These are phyloP conservation scores for Rhagium mordax DNA, from an alignment of 2,888 invertebrate species.

Conservation along the genomic window DNA sequence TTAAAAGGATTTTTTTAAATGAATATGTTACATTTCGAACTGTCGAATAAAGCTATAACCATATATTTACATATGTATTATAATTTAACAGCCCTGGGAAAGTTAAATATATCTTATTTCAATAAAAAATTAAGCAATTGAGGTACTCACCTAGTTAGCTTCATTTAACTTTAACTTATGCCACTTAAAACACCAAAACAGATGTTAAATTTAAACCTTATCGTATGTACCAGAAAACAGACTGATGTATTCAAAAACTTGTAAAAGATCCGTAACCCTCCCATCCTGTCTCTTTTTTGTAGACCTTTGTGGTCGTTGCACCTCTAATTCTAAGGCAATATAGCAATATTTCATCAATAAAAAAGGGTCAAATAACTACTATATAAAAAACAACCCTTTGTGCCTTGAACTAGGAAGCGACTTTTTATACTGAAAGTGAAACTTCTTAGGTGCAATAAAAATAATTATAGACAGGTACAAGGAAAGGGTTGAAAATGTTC, in stretches of 20 bases:
- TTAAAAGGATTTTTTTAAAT: too few species aligned
- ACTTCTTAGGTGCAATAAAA: constrained; percentile 63
- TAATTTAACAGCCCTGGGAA: too few species aligned
- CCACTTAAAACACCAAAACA: neutral
- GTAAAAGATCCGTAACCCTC: constrained; percentile 31
- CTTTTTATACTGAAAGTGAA: constrained; percentile 61
- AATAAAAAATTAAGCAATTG: neutral
- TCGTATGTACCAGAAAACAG: constrained; percentile 28
- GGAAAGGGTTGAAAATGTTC: constrained; percentile 57
- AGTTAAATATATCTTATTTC: too few species aligned
- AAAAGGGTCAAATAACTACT: constrained; percentile 37
- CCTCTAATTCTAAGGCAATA: constrained; percentile 44
- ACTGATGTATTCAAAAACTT: constrained; percentile 26
- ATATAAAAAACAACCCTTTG: constrained; percentile 39
- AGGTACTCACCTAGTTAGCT: constrained; percentile 5
- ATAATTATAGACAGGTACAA: constrained; percentile 53
- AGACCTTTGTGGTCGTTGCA: constrained; percentile 44
- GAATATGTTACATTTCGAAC: too few species aligned
- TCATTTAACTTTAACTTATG: neutral
- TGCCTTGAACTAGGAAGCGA: constrained; percentile 27
- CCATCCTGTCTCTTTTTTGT: constrained; percentile 23
- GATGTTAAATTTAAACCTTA: constrained; percentile 2
- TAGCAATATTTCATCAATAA: constrained; percentile 46
- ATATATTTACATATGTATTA: too few species aligned
- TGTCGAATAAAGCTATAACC: too few species aligned